These are phyloP conservation scores for Tetranychus urticae DNA, from an alignment of 1,140 invertebrate genomes.

Conservation along the genomic window DNA sequence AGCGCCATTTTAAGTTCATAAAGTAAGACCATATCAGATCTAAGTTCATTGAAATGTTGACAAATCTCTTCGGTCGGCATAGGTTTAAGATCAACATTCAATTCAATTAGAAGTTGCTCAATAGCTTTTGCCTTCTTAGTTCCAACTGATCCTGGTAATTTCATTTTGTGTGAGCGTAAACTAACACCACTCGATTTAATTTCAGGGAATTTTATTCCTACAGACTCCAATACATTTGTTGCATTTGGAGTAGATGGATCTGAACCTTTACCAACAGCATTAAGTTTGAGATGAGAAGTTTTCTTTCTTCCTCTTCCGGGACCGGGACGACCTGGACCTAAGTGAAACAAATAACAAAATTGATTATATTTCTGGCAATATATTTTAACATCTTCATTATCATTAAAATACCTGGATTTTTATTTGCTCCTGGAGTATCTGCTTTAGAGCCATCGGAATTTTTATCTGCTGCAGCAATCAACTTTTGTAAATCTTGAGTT, in stretches of 20 bases:
- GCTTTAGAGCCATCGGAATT: conserved; percentile 33
- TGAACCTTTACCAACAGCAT: not conserved
- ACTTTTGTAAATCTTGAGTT: conserved; percentile 88
- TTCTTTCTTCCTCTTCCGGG: conserved; percentile 8
- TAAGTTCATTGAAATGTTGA: conserved; percentile 77
- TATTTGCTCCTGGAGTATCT: not conserved
- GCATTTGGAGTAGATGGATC: not conserved
- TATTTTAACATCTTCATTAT: too few species aligned
- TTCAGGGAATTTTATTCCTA: conserved; percentile 89
- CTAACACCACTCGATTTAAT: conserved; percentile 68
- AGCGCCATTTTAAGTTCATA: conserved; percentile 78
- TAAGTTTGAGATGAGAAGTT: not conserved
- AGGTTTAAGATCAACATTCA: conserved; percentile 67
- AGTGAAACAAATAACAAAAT: too few species aligned
- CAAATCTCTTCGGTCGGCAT: conserved; percentile 84
- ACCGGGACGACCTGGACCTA: not conserved
- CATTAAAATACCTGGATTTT: not conserved
- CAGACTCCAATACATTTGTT: conserved; percentile 36
- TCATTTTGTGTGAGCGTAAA: conserved; percentile 70
- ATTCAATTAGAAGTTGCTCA: conserved; percentile 64
- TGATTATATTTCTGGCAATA: too few species aligned
- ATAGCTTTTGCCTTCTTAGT: conserved; percentile 90
- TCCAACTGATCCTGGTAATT: conserved; percentile 74
- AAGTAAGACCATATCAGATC: conserved; percentile 81
- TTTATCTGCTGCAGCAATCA: conserved; percentile 69